Evolutionary conservation across 2,113 vertebrate genomes (phyloP).

Genomic region (Anguilla japonica): DNA sequence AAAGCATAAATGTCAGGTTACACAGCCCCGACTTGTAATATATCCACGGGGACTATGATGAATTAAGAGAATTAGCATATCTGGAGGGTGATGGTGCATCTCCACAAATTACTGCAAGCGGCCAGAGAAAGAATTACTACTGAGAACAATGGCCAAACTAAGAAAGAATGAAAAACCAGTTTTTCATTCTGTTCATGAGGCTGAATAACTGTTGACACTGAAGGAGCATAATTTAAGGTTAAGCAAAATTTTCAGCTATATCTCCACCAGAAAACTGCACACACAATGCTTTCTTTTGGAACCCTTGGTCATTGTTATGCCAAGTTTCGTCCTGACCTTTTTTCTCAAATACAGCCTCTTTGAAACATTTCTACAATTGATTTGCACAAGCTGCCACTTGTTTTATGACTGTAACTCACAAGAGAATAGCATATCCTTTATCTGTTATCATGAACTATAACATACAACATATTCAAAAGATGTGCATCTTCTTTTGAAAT

Average conservation of each 20-base stretch:
- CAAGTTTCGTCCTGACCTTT: neutral
- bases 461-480: too few relatives aligned
- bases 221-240: neutral
- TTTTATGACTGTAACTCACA: too few relatives aligned
- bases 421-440: too few relatives aligned
- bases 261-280: neutral
- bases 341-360: neutral
- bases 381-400: too few relatives aligned
- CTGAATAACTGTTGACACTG: neutral
- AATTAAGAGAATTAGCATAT: neutral
- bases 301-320: neutral
- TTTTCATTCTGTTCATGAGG: neutral
- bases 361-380: neutral
- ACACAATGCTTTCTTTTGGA: neutral
- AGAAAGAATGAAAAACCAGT: neutral
- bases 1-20: conserved; percentile 15
- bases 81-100: neutral
- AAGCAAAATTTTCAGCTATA: neutral
- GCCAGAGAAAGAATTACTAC: neutral
- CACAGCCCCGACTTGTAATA: neutral
- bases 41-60: neutral
- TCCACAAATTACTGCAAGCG: neutral
- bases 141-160: neutral
- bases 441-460: too few relatives aligned
- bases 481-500: too few relatives aligned